Conservation (phyloP, 2,888 invertebrate species). For the Macrophya alboannulata region DNA sequence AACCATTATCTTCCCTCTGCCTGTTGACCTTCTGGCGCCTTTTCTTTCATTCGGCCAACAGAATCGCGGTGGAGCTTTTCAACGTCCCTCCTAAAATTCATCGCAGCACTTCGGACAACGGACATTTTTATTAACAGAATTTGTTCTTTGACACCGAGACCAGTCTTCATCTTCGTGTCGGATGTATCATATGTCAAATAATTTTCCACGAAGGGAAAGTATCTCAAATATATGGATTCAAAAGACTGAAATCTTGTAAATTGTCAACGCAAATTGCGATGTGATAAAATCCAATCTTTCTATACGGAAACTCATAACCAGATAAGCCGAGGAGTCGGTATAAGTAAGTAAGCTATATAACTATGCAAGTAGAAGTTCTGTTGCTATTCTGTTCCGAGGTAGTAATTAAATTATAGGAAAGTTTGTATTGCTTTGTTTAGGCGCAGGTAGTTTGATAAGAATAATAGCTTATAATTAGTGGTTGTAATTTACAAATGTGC, state of each 20-base stretch:
- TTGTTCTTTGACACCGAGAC: not conserved
- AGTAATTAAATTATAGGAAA: constrained; percentile 27
- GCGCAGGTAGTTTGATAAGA: constrained; percentile 28
- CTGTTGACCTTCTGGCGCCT: constrained; percentile 88
- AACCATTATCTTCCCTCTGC: constrained; percentile 96
- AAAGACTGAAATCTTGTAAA: not conserved
- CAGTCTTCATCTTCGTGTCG: not conserved
- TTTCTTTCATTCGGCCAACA: constrained; percentile 78
- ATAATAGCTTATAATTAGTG: constrained; percentile 22
- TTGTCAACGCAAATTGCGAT: not conserved
- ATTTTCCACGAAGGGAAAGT: not conserved
- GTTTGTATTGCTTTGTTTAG: constrained; percentile 40
- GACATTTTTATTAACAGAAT: constrained; percentile 13
- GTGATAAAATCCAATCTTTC: constrained; percentile 7
- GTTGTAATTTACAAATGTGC: constrained; percentile 22
- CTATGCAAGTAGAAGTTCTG: constrained; percentile 44
- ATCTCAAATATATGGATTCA: not conserved
- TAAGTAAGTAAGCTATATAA: not conserved
- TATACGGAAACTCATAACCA: not conserved
- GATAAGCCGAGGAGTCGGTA: not conserved
- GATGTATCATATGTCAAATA: not conserved
- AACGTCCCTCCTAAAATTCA: constrained; percentile 19
- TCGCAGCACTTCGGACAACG: not conserved
- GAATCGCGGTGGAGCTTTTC: constrained; percentile 29
- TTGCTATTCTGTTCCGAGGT: constrained; percentile 30